Evolutionary conservation across 2,797 vertebrate genomes (phyloP).

Genomic region (Chaenodraco wilsoni): DNA sequence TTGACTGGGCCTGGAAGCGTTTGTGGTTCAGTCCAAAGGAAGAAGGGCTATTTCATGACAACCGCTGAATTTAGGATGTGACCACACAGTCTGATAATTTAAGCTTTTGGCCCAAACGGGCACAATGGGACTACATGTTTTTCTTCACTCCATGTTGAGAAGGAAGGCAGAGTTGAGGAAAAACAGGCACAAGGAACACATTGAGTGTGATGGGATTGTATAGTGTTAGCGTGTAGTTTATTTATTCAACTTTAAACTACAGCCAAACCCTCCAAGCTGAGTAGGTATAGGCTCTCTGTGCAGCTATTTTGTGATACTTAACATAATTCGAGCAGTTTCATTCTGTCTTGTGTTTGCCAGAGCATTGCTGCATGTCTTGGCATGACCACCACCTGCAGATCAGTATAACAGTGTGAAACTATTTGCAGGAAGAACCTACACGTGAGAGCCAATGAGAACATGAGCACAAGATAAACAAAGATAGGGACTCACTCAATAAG

Average conservation of each 20-base stretch:
- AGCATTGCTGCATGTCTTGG: neutral
- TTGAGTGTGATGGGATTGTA: slow-evolving; percentile 14
- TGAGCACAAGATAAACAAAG: neutral
- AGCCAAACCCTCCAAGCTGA: slow-evolving; percentile 22
- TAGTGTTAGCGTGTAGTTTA: slow-evolving; percentile 7
- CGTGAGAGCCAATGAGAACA: neutral
- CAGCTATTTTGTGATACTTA: neutral
- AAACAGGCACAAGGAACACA: slow-evolving; percentile 30
- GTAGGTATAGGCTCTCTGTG: neutral
- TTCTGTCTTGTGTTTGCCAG: neutral
- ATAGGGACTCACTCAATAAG: neutral
- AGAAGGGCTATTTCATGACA: slow-evolving; percentile 39
- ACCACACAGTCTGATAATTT: slow-evolving; percentile 49
- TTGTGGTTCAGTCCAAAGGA: slow-evolving; percentile 52
- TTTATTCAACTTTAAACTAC: slow-evolving; percentile 40
- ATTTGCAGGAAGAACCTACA: neutral
- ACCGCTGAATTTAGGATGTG: slow-evolving; percentile 39
- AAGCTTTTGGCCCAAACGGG: slow-evolving; percentile 19
- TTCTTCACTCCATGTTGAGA: slow-evolving; percentile 8
- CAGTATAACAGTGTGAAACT: neutral
- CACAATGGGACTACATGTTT: slow-evolving; percentile 30
- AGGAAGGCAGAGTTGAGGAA: slow-evolving; percentile 10
- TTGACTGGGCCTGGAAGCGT: slow-evolving; percentile 44
- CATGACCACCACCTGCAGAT: neutral
- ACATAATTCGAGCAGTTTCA: neutral